Base-by-base conservation (phyloP, 2,113 vertebrate species). In the Cololabis saira region DNA sequence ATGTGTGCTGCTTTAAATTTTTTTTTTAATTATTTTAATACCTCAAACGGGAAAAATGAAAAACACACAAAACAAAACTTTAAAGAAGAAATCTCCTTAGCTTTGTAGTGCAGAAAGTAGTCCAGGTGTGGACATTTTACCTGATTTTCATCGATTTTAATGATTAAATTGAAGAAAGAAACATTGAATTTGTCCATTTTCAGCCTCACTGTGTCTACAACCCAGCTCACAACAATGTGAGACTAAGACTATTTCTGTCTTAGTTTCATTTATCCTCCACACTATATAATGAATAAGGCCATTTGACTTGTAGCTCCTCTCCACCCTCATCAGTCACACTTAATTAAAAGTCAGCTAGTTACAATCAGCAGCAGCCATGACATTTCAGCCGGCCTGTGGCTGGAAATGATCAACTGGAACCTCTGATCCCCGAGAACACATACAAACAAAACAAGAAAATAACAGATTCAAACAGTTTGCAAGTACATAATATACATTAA, bases 371-470 rank as follows among this genome's bases (percentile, higher is more conserved):
- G 57, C 66, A 56, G 59, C 61, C 49, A 30, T 85, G 84, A 78
- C 70, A 85, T 90, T 92, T 90, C 71, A 89, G 79, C 61, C 78
- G 77, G 73, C 84, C 82, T 10, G 73, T 58, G 65, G 75, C 81
- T 57, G 53, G 22, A 51, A 76, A 67, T 69, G 70, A 86, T 48
- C 33, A 43, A 49, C 67, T 47, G 40, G 40, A 72, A 47, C 59
- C 55, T 24, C 12, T 33, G 17, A 53, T 43, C 30, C 27, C 47
- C 8, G 24, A 51, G 13, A 50, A 11, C 48, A 47, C 12, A 54
- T 14, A 40, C 44, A 44, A 49, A 53, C 22, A 2, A 18, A 33
- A 56, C 16, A 27, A 61, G 22, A 44, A 40, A 51, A 47, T 12
- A 69, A 45, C 21, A n/a, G 12, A 21, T 67, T 30, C 21, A 64